Base-by-base conservation (phyloP, 1,140 invertebrate species). In the Drosophila pruinosa region DNA sequence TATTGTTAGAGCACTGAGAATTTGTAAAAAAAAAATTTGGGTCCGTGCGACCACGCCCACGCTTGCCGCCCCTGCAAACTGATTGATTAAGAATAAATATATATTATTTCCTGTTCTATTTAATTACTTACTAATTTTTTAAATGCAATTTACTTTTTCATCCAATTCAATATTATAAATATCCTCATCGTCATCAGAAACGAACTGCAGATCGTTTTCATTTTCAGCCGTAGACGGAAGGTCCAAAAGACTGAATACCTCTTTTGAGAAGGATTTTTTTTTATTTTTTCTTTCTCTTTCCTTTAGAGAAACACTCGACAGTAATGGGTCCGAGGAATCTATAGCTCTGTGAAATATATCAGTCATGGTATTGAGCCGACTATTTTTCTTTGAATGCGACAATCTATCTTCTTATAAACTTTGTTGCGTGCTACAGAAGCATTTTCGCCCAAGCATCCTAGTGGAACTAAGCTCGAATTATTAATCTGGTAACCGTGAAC, bases 61-160 rank as follows among this genome's bases (percentile, higher is more conserved):
- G n/a, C n/a, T n/a, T n/a, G n/a, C n/a, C n/a, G n/a, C n/a, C n/a
- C n/a, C n/a, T n/a, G n/a, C n/a, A n/a, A n/a, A n/a, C n/a, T n/a
- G n/a, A n/a, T n/a, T n/a, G n/a, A n/a, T n/a, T n/a, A n/a, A n/a
- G n/a, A n/a, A n/a, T n/a, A n/a, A n/a, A n/a, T n/a, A n/a, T n/a
- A n/a, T n/a, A n/a, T n/a, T n/a, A n/a, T n/a, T n/a, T n/a, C 71
- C 78, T 81, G 75, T 6, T 4, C 10, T 0, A 56, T 12, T 31
- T n/a, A 34, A 19, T 1, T 19, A 38, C 10, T 4, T 22, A 34
- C 26, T 28, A 2, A 28, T 15, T 36, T 34, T 41, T 41, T n/a
- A 41, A 21, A 45, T 22, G 17, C 19, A 21, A 21, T 45, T 45
- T 10, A 21, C 17, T 39, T 39, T 19, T 19, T 45, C 41, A 22